phyloP scores from a whole-genome alignment of 2,888 invertebrate genomes.

The Arctia plantaginis region DNA sequence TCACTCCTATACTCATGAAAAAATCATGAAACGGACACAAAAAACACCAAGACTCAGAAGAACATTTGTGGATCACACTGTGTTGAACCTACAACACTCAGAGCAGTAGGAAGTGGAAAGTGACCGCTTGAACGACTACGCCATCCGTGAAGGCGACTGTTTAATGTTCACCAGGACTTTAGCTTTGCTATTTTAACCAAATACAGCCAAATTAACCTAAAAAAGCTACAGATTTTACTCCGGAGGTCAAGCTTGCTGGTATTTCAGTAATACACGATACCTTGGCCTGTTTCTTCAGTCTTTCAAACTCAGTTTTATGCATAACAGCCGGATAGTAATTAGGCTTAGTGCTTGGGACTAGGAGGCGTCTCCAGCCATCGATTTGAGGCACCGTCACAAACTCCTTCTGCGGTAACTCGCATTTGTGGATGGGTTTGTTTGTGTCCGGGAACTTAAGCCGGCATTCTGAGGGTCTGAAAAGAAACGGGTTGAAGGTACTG shows the following conservation, averaged over 20 bases:
- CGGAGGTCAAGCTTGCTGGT: not conserved
- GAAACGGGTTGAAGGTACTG: not conserved
- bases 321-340: slow-evolving; percentile 87
- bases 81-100: no score
- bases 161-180: not conserved
- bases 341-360: slow-evolving; percentile 83
- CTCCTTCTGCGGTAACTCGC: slow-evolving; percentile 67
- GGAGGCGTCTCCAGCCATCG: slow-evolving; percentile 75
- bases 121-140: no score
- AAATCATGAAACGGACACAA: no score
- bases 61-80: no score
- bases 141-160: no score
- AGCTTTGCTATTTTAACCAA: not conserved
- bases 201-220: not conserved
- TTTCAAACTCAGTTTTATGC: slow-evolving; percentile 86
- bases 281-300: slow-evolving; percentile 87
- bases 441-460: slow-evolving; percentile 77
- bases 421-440: slow-evolving; percentile 78
- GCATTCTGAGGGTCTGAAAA: slow-evolving; percentile 76
- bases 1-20: no score
- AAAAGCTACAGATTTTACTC: not conserved
- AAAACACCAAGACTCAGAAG: no score
- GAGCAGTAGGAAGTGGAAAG: no score
- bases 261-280: slow-evolving; percentile 61
- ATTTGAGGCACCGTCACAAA: slow-evolving; percentile 68